Evolutionary conservation across 1,140 invertebrate genomes (phyloP).

Genomic region (Reticulitermes speratus): DNA sequence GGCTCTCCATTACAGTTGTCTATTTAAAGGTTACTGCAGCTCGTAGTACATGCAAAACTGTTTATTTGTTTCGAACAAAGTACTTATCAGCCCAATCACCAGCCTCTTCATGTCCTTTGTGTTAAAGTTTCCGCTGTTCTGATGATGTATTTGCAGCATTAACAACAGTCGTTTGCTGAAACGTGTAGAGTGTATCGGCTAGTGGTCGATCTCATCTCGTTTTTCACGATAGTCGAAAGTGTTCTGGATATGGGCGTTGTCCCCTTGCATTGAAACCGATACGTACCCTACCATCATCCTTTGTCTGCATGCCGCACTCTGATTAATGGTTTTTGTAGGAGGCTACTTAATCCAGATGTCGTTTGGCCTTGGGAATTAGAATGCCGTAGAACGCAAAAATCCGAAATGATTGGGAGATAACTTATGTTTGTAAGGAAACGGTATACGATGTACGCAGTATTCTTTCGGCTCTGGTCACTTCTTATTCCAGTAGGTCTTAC

Average conservation of each 20-base stretch:
- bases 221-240: neutral
- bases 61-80: neutral
- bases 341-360: neutral
- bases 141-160: neutral
- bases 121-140: neutral
- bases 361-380: conserved; percentile 1
- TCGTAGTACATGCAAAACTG: neutral
- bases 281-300: conserved; percentile 2
- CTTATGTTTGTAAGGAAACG: too few species aligned
- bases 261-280: neutral
- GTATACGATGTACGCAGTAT: too few species aligned
- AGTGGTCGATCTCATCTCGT: neutral
- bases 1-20: too few species aligned
- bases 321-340: neutral
- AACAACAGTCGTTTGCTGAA: neutral
- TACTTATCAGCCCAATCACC: neutral
- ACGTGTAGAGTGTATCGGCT: neutral
- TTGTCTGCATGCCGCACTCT: neutral
- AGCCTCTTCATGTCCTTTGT: neutral
- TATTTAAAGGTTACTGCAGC: too few species aligned
- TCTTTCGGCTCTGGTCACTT: too few species aligned
- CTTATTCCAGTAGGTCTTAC: too few species aligned
- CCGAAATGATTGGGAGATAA: neutral
- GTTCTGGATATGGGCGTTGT: neutral
- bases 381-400: neutral